Evolutionary conservation across 2,888 invertebrate species (phyloP), one percentile per base, ranked within the genome.

Genomic region (Hydropsyche betteni): DNA sequence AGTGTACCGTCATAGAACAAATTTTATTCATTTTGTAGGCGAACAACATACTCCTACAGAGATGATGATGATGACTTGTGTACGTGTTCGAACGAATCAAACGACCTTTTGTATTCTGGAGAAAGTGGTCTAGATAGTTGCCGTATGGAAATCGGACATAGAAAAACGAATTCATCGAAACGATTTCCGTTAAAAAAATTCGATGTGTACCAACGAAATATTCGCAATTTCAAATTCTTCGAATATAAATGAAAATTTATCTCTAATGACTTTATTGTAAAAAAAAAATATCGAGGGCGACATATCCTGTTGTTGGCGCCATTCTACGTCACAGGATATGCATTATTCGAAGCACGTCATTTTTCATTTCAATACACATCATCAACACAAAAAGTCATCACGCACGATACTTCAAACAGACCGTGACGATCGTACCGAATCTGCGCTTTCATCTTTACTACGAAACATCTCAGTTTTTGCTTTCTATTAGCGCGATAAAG

Each of bases 81-180:
- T 34, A 36, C 64, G 36, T 34, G 34, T 36, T 36, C 64, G 34
- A 64, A 64, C 14, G 24, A 16, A 61, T 33, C 33, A 16, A 10
- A 14, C 68, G 36, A 68, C 36, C 69, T 44, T 69, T 44, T 69
- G 69, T 69, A 44, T 44, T 70, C 44, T 10, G 55, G 70, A 53
- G 70, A 70, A 70, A 70, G 70, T 70, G 70, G 52, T 70, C 70
- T 53, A 70, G 70, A 53, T 51, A 51, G 70, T 34, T 53, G 70
- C 70, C 33, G 16, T 12, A 70, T 53, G 70, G 70, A 53, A 70
- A 70, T 70, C 70, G 53, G 38, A 58, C 8, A 58, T 58, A 8
- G 24, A 24, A 58, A 24, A 24, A 24, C n/a, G 5, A 16, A 14
- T 14, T 6, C 8, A 55, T 55, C 55, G 12, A 55, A 55, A 16